These are phyloP conservation scores for Hesperia comma DNA, from an alignment of 2,888 invertebrate species.

Conservation along the genomic window DNA sequence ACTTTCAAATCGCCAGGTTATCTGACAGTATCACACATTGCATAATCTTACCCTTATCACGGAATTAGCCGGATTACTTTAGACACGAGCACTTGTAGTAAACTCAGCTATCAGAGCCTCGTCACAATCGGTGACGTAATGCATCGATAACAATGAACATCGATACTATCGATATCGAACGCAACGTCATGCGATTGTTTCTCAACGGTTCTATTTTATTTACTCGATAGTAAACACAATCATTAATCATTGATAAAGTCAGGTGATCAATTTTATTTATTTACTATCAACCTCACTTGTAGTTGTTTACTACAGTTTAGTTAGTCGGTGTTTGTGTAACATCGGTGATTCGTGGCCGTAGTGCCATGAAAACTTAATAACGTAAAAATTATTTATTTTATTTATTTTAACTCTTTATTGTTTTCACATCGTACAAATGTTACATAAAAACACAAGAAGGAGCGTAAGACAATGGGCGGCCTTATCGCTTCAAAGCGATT, in stretches of 20 bases:
- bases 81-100: conserved; percentile 36
- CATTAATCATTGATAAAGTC: conserved; percentile 28
- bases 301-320: too few species aligned
- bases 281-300: too few species aligned
- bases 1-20: not conserved
- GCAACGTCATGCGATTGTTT: conserved; percentile 28
- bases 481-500: too few species aligned
- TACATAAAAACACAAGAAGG: too few species aligned
- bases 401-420: too few species aligned
- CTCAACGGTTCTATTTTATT: conserved; percentile 24
- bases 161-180: conserved; percentile 14
- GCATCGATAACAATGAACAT: conserved; percentile 17
- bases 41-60: conserved; percentile 38
- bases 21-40: conserved; percentile 23
- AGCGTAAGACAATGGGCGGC: too few species aligned
- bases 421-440: too few species aligned
- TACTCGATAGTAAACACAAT: conserved; percentile 16
- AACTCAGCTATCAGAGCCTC: not conserved
- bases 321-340: too few species aligned
- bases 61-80: conserved; percentile 37
- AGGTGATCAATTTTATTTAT: not conserved
- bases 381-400: too few species aligned
- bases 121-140: conserved; percentile 17
- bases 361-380: too few species aligned
- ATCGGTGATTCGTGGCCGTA: too few species aligned